Base-by-base conservation (phyloP, 2,888 invertebrate species). In the Agrilus mali region DNA sequence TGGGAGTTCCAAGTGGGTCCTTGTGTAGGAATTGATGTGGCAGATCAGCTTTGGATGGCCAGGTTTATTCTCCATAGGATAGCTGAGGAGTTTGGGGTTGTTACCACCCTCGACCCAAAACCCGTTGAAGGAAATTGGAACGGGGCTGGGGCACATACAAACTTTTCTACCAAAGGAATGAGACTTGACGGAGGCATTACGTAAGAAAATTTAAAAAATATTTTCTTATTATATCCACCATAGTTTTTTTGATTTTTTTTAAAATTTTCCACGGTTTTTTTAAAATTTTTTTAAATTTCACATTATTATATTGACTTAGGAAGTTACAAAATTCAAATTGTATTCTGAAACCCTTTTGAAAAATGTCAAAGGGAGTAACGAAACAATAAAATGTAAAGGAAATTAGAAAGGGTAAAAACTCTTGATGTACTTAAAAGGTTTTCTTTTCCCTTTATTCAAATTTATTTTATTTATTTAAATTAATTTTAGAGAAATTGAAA, bases 141-240 rank as follows among this genome's bases (percentile, higher is more conserved):
- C 49, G 80, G 80, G 36, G 67, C 78, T 40, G 88, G 93, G 1
- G 87, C 86, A 53, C 93, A 95, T 64, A 83, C 84, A 42, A 94
- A 93, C 65, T 92, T 92, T 71, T 92, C 92, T 44, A 89, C 90
- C 0, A 78, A 81, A 54, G 70, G 68, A 12, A 95, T 92, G 90
- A 75, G 94, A 38, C 73, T 77, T 2, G 77, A 82, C 0, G 75
- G 74, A 40, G 80, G 82, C 31, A 78, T 81, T 27, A 10, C 10
- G 27, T 27, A 27, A 27, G 27, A 36, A 38, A 15, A 35, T 15
- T 7, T 35, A 3, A 35, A 15, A 15, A 14, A 35, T 35, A 16
- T 35, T 35, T 16, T 7, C 7, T 15, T 35, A 15, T 34, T 34
- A n/a, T n/a, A n/a, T n/a, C n/a, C n/a, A n/a, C n/a, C n/a, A n/a